Conservation (phyloP, 2,797 vertebrate genomes). For the Todus mexicanus region DNA sequence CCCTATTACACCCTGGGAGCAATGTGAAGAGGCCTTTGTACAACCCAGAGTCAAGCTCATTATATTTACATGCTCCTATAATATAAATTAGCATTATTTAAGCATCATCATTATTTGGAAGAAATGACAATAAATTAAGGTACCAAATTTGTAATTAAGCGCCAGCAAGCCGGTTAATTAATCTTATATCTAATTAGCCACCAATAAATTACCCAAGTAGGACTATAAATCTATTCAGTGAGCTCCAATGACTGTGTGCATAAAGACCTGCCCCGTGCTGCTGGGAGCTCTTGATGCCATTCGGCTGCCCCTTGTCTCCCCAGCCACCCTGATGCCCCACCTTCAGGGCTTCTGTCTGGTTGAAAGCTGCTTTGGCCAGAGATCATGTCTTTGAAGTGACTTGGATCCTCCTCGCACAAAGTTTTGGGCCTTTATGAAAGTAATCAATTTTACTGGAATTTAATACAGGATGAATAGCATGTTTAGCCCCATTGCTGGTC, state of each 20-base stretch:
- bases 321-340: neutral
- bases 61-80: neutral
- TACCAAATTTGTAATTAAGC: constrained; percentile 33
- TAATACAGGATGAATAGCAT: neutral
- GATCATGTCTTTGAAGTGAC: constrained; percentile 10
- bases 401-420: neutral
- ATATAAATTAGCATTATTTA: constrained; percentile 18
- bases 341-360: neutral
- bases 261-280: neutral
- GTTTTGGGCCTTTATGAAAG: neutral
- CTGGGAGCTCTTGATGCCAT: neutral
- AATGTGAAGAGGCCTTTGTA: constrained; percentile 17
- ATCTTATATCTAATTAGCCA: constrained; percentile 43
- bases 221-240: constrained; percentile 36
- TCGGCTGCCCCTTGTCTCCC: neutral
- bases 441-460: neutral
- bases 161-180: constrained; percentile 37
- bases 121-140: constrained; percentile 32
- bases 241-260: neutral
- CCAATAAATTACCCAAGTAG: constrained; percentile 30
- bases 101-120: neutral
- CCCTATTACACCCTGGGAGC: neutral
- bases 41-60: neutral
- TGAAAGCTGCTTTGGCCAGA: constrained; percentile 11
- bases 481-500: neutral